These are phyloP conservation scores for Siniperca undulata DNA, from an alignment of 2,797 vertebrate species.

Conservation along the genomic window DNA sequence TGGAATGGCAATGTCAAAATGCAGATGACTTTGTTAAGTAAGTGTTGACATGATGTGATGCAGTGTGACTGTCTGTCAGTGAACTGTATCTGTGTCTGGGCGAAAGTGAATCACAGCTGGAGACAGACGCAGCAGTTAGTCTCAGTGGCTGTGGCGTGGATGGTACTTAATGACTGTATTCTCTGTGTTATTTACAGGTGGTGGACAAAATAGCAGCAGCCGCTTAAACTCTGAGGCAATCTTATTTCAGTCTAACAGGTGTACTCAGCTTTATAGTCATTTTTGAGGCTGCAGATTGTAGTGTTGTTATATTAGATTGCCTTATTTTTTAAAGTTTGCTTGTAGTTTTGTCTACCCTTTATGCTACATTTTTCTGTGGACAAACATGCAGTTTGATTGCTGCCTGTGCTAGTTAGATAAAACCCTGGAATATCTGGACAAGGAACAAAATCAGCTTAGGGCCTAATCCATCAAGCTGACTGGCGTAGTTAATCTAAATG, in stretches of 20 bases:
- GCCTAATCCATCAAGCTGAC: background rate
- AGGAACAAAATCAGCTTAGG: background rate
- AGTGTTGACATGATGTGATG: conserved; percentile 59
- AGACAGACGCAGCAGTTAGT: conserved; percentile 53
- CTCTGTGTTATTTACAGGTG: conserved; percentile 52
- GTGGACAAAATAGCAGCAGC: conserved; percentile 38
- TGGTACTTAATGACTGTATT: conserved; percentile 43
- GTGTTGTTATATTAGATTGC: background rate
- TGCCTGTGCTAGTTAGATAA: background rate
- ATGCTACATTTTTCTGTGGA: background rate
- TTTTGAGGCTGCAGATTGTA: background rate
- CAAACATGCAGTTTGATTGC: conserved; percentile 3
- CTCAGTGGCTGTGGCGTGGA: conserved; percentile 21
- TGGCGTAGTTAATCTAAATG: background rate
- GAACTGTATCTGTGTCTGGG: conserved; percentile 45
- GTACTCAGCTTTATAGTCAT: background rate
- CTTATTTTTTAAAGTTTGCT: background rate
- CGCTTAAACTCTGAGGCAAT: background rate
- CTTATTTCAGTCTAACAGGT: background rate
- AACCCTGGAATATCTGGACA: background rate
- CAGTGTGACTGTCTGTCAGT: conserved; percentile 51
- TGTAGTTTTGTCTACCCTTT: background rate
- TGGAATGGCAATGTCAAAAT: conserved; percentile 59
- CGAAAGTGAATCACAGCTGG: conserved; percentile 49
- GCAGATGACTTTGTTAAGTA: conserved; percentile 63